Percentiles rank a stretch among this genome's conserved stretches.
Evolutionary conservation across 35 echinoderm and acorn worm species (phyloP).

Genomic region (Nesometra sesokonis): DNA sequence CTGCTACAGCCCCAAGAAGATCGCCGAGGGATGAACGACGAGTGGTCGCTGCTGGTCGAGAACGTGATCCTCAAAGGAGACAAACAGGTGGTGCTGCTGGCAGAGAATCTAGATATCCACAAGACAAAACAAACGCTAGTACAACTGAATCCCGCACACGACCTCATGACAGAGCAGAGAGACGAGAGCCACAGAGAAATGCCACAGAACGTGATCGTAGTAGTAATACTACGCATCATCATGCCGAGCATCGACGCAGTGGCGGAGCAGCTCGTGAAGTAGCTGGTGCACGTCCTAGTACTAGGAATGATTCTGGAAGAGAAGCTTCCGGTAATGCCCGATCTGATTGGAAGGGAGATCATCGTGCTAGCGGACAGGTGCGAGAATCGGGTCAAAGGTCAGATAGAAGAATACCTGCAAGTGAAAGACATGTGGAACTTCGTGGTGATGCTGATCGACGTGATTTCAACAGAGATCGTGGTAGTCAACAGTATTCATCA

Average conservation of each 20-base stretch:
- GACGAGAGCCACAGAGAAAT: neutral
- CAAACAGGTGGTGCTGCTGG: neutral
- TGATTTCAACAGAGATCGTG: conserved; percentile 22
- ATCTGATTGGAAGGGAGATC: conserved; percentile 11
- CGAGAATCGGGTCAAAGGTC: neutral
- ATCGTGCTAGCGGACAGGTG: neutral
- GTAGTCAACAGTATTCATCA: neutral
- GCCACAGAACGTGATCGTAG: neutral
- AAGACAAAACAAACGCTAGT: neutral
- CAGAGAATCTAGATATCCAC: neutral
- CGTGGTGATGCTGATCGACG: conserved; percentile 5
- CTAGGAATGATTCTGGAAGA: neutral
- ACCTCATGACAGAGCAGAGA: neutral
- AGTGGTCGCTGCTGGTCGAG: neutral
- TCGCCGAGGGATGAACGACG: neutral
- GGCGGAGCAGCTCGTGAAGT: neutral
- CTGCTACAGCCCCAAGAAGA: neutral
- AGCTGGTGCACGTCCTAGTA: neutral
- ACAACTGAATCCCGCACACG: neutral
- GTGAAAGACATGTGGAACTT: neutral
- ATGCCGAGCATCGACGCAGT: neutral
- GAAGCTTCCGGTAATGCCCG: neutral
- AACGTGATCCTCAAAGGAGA: neutral
- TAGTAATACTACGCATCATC: neutral
- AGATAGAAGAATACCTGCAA: neutral